Percentiles rank a stretch among this genome's conserved stretches.
Conservation (phyloP, 2,797 vertebrate species). For the Poecilia wingei region DNA sequence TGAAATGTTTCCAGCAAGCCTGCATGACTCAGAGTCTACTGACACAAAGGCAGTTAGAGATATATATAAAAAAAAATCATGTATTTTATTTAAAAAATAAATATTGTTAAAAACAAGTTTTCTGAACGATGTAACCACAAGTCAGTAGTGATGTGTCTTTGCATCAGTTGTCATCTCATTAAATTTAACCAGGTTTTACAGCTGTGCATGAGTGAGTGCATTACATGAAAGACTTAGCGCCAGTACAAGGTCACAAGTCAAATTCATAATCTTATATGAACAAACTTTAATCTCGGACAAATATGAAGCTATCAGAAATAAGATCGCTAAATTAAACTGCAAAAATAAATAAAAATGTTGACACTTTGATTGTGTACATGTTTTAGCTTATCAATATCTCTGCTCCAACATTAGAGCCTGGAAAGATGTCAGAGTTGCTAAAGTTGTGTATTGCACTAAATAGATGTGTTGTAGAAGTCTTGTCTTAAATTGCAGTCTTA, state of each 20-base stretch:
- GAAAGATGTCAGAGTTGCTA: not conserved
- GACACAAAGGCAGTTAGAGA: conserved; percentile 20
- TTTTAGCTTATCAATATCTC: not conserved
- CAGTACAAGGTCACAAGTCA: not conserved
- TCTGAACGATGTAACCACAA: not conserved
- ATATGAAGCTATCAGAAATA: conserved; percentile 2
- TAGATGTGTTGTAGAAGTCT: not conserved
- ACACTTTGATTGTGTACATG: not conserved
- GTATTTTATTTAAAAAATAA: conserved; percentile 18
- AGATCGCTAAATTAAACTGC: not conserved
- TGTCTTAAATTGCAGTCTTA: not conserved
- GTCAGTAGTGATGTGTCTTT: not conserved
- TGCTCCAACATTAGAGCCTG: not conserved
- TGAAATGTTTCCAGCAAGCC: conserved; percentile 35
- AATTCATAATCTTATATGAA: not conserved
- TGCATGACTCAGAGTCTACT: conserved; percentile 20
- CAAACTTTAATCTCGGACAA: not conserved
- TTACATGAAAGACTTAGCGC: not conserved
- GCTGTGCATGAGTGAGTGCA: not conserved
- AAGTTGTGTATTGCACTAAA: not conserved
- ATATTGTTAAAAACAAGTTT: not conserved
- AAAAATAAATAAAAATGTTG: not conserved
- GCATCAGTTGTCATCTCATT: not conserved
- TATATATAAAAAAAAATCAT: conserved; percentile 9
- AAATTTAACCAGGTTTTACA: not conserved